Evolutionary conservation across 1,140 invertebrate genomes (phyloP).

Genomic region (Drosophila setifemur): DNA sequence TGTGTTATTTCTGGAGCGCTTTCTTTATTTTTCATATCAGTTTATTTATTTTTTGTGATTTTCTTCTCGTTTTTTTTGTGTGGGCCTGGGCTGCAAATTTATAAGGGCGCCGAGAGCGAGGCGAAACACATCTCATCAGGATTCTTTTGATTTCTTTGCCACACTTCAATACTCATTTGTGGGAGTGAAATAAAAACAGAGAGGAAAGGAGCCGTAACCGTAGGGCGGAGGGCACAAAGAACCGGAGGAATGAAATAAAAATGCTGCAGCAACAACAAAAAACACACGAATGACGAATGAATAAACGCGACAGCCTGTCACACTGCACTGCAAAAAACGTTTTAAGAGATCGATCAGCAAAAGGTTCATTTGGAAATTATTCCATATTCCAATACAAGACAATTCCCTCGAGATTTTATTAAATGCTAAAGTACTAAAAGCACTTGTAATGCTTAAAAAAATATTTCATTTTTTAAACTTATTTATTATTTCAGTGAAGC

Average conservation of each 20-base stretch:
- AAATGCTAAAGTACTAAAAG: too few species aligned
- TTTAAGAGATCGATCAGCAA: neutral
- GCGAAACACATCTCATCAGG: conserved; percentile 65
- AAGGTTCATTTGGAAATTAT: too few species aligned
- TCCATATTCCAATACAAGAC: too few species aligned
- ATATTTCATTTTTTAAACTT: too few species aligned
- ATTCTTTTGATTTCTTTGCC: conserved; percentile 76
- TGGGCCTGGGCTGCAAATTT: conserved; percentile 28
- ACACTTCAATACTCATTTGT: conserved; percentile 68
- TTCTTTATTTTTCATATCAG: conserved; percentile 35
- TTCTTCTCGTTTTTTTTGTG: conserved; percentile 20
- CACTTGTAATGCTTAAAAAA: too few species aligned
- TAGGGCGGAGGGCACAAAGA: neutral
- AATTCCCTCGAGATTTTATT: neutral
- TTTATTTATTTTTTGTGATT: conserved; percentile 41
- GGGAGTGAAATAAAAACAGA: conserved; percentile 47
- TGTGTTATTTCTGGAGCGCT: conserved; percentile 19
- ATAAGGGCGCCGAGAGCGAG: conserved; percentile 23
- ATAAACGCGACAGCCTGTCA: conserved; percentile 72
- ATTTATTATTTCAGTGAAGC: conserved; percentile 3
- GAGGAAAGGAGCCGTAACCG: conserved; percentile 1
- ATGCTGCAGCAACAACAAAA: conserved; percentile 55
- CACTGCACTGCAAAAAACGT: conserved; percentile 37
- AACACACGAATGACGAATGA: conserved; percentile 72
- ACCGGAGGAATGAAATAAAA: conserved; percentile 40